phyloP scores from a whole-genome alignment of 1,140 invertebrate genomes.

The Planococcus citri region DNA sequence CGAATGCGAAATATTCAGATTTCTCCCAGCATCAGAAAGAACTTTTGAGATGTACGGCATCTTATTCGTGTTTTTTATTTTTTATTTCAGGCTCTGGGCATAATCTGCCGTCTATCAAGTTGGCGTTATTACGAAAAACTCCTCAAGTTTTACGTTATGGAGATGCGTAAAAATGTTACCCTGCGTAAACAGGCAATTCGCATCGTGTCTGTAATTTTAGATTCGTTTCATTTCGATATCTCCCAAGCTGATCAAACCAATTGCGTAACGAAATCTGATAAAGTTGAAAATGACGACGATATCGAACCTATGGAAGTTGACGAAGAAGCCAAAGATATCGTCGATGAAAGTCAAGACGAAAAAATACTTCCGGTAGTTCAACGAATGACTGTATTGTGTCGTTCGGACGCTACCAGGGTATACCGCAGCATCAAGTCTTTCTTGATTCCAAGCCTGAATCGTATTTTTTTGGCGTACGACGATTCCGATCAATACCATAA shows the following conservation, averaged over 20 bases:
- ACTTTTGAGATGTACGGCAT: no score
- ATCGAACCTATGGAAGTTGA: constrained; percentile 17
- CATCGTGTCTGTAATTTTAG: constrained; percentile 68
- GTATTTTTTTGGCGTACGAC: constrained; percentile 55
- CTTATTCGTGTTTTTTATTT: no score
- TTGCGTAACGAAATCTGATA: constrained; percentile 26
- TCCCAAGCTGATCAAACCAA: constrained; percentile 40
- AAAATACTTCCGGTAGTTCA: constrained; percentile 30
- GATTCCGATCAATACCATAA: constrained; percentile 62
- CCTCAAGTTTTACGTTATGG: constrained; percentile 62
- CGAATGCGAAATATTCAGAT: no score
- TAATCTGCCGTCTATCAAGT: constrained; percentile 59
- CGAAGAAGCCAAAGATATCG: constrained; percentile 26
- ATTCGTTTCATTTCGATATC: constrained; percentile 88
- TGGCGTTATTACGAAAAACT: constrained; percentile 78
- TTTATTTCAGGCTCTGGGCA: constrained; percentile 51
- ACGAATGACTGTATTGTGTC: constrained; percentile 44
- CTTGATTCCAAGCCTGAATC: constrained; percentile 51
- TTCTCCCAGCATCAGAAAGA: no score
- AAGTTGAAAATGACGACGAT: constrained; percentile 24
- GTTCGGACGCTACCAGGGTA: constrained; percentile 58
- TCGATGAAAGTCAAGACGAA: constrained; percentile 25
- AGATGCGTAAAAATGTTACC: constrained; percentile 51
- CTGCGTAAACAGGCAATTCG: constrained; percentile 72
- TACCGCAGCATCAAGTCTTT: constrained; percentile 47